phyloP scores from a whole-genome alignment of 2,113 vertebrate genomes.

The Stigmatopora argus region DNA sequence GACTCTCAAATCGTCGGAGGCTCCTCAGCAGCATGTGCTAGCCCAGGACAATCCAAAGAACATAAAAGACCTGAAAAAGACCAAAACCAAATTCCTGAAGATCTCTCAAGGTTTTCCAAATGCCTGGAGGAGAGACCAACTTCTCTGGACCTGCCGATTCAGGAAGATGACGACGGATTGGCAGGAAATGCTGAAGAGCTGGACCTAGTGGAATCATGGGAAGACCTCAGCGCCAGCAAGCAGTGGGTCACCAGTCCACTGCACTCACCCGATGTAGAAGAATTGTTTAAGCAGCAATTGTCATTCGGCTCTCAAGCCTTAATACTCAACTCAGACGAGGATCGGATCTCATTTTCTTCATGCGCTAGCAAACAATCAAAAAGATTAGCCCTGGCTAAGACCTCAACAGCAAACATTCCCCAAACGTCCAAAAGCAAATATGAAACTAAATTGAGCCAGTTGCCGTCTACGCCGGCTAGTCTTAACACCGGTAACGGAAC shows the following conservation, averaged over 20 bases:
- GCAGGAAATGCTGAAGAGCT: conserved; percentile 73
- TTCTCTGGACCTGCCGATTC: conserved; percentile 65
- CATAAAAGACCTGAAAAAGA: conserved; percentile 13
- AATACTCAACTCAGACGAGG: conserved; percentile 25
- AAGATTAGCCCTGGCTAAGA: conserved; percentile 14
- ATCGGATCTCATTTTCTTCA: conserved; percentile 23
- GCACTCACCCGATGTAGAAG: conserved; percentile 85
- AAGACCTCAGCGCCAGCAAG: conserved; percentile 74
- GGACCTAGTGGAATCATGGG: conserved; percentile 90
- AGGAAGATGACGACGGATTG: conserved; percentile 77
- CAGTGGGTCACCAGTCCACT: conserved; percentile 96
- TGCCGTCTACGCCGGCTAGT: conserved; percentile 29
- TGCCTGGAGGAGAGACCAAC: conserved; percentile 59
- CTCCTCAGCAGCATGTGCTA: conserved; percentile 1
- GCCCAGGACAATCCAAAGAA: conserved; percentile 23
- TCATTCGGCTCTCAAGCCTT: conserved; percentile 27
- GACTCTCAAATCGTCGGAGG: conserved; percentile 10
- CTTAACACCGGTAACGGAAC: conserved; percentile 23
- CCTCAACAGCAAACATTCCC: conserved; percentile 28
- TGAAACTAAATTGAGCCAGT: conserved; percentile 35
- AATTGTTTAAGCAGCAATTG: conserved; percentile 63
- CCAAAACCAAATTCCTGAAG: conserved; percentile 33
- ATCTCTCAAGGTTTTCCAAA: conserved; percentile 46
- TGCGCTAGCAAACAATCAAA: conserved; percentile 13
- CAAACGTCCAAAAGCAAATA: conserved; percentile 32